Evolutionary conservation across 2,888 invertebrate genomes (phyloP), one percentile per base, ranked within the genome.

Genomic region (Tenthredo notha): DNA sequence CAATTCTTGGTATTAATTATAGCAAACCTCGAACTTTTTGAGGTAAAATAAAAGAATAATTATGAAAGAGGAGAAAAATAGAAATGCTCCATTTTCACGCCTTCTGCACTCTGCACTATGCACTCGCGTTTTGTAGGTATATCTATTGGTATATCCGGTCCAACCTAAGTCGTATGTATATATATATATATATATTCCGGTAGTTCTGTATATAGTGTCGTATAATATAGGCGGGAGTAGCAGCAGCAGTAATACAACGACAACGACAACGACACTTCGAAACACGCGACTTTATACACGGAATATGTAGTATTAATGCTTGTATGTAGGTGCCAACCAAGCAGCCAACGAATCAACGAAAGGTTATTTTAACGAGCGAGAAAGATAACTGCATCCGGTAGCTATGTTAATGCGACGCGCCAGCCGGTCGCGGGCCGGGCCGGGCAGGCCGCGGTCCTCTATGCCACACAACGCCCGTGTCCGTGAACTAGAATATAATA

Each of bases 331-430:
- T 77, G 54, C 77, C 72, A 74, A 54, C n/a, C 54, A 54, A 54
- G 9, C 77, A 29, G 18, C 50, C 77, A 33, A 77, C 77, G 77
- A 77, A 77, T 77, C 50, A 54, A 77, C 50, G 50, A 77, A 85
- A 83, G 84, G 85, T 77, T 74, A 85, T 80, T 78, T 84, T 83
- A 85, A 84, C 85, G 87, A 85, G 85, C 85, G 83, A 82, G 74
- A 54, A 85, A 85, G 85, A 86, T 85, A 65, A 78, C 83, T 84
- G 85, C 84, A 86, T 86, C 86, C 88, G 87, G 86, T 86, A 80
- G 74, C 77, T 50, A 75, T 75, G 43, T 75, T 47, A 25, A 43
- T 75, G 25, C 37, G 25, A 47, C 75, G 43, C n/a, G 67, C 43
- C 72, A 74, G 72, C 72, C 72, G 72, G 72, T 74, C 25, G 72